Base-by-base conservation (phyloP, 2,888 invertebrate species). In the Euproctis similis region DNA sequence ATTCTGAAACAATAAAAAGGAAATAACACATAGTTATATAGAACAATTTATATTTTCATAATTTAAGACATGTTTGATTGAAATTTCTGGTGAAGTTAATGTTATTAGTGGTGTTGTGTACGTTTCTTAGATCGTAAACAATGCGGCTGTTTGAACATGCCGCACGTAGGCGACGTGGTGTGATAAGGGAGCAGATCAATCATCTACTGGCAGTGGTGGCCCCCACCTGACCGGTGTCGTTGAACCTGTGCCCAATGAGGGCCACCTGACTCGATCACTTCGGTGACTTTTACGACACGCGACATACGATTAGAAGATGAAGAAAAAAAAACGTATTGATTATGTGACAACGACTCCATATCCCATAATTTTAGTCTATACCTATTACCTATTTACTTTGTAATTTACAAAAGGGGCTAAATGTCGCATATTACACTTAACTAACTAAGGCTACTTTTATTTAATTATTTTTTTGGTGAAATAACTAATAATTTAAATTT, bases 181-280 rank as follows among this genome's bases (percentile, higher is more conserved):
- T 80, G 84, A 82, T 82, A 82, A 81, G 78, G 68, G 64, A 53
- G 55, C 66, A 76, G 77, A 84, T 84, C 84, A 81, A 84, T 84
- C 84, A 84, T 78, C 65, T 62, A 53, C 59, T 58, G 59, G 76
- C n/a, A n/a, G n/a, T n/a, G n/a, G n/a, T n/a, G n/a, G n/a, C n/a
- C 72, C 77, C 76, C 71, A 73, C 80, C 81, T 73, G 76, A 69
- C 75, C 71, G 72, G 71, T 62, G 80, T 72, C 80, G 64, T 66
- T 62, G 82, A n/a, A 81, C 66, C 82, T 65, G 47, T 46, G 49
- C 45, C 50, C 60, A 56, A 53, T 57, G 57, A 51, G 59, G 69
- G 59, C 62, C 71, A 70, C 73, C 72, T 75, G 77, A 77, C 73
- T 58, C 59, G 63, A 73, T 68, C 57, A 72, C 62, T 69, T 72